Percentiles rank a stretch among this genome's conserved stretches.
These are phyloP conservation scores for Apis laboriosa DNA, from an alignment of 1,140 invertebrate genomes.

Conservation along the genomic window DNA sequence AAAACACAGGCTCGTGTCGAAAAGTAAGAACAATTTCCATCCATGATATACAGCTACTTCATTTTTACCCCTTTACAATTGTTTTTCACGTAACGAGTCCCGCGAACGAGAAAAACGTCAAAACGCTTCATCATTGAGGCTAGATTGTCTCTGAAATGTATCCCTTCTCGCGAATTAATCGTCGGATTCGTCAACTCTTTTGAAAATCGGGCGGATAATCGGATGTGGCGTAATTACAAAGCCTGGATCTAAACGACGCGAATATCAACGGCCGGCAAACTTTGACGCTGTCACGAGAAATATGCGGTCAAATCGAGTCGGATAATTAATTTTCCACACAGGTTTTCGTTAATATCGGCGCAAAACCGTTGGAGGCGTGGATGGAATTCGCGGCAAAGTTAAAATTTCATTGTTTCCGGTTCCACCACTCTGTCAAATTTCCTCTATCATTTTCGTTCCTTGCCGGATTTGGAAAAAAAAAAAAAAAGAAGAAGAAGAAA, in stretches of 20 bases:
- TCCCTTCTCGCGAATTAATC: not conserved
- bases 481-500: too few species aligned
- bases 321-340: conserved; percentile 36
- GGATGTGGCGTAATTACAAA: not conserved
- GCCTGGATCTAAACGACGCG: not conserved
- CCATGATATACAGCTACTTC: too few species aligned
- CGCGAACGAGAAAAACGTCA: too few species aligned
- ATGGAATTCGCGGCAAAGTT: conserved; percentile 23
- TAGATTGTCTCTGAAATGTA: too few species aligned
- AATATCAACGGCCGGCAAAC: not conserved
- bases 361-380: not conserved
- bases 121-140: too few species aligned
- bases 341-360: conserved; percentile 10
- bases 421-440: conserved; percentile 28
- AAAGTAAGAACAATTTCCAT: too few species aligned
- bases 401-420: conserved; percentile 45
- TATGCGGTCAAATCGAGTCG: not conserved
- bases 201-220: conserved; percentile 11
- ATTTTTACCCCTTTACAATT: too few species aligned
- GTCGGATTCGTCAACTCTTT: not conserved
- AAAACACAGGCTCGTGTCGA: too few species aligned
- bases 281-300: conserved; percentile 2
- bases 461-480: not conserved
- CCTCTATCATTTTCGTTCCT: conserved; percentile 6
- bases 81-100: too few species aligned